These are phyloP conservation scores for Trichoplusia ni DNA, from an alignment of 1,140 invertebrate species.

Conservation along the genomic window DNA sequence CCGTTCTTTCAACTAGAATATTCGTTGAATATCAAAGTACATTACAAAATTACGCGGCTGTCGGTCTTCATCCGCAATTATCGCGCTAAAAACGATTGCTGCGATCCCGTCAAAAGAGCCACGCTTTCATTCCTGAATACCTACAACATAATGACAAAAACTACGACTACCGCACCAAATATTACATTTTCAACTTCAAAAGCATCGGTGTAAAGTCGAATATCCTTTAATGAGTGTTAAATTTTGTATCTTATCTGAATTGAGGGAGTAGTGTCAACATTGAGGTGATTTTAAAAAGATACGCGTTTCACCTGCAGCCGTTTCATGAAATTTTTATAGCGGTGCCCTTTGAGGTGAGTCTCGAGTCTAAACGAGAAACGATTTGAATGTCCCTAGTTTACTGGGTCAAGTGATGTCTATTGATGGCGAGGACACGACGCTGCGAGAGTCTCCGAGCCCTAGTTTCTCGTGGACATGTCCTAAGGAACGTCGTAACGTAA, in stretches of 20 bases:
- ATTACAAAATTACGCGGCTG: conserved; percentile 37
- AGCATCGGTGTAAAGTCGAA: conserved; percentile 17
- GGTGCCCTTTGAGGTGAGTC: conserved; percentile 45
- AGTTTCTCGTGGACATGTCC: conserved; percentile 39
- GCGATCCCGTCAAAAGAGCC: conserved; percentile 46
- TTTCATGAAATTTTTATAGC: conserved; percentile 52
- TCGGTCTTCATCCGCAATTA: conserved; percentile 46
- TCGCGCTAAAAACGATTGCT: conserved; percentile 45
- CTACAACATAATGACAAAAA: conserved; percentile 30
- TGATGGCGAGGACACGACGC: conserved; percentile 41
- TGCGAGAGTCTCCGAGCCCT: conserved; percentile 30
- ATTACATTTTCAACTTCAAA: conserved; percentile 15
- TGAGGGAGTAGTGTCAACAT: conserved; percentile 37
- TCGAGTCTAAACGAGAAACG: conserved; percentile 48
- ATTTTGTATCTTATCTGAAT: conserved; percentile 38
- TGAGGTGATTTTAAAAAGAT: conserved; percentile 52
- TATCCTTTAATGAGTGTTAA: conserved; percentile 6
- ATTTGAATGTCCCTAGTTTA: conserved; percentile 50
- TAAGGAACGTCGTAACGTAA: conserved; percentile 28
- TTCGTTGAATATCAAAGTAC: conserved; percentile 32
- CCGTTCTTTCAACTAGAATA: background rate
- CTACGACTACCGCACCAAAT: background rate
- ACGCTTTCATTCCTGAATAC: conserved; percentile 41
- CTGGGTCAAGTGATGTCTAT: conserved; percentile 52
- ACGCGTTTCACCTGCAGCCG: conserved; percentile 37